These are phyloP conservation scores for Drosophila asahinai DNA, from an alignment of 1,140 invertebrate genomes.

Conservation along the genomic window DNA sequence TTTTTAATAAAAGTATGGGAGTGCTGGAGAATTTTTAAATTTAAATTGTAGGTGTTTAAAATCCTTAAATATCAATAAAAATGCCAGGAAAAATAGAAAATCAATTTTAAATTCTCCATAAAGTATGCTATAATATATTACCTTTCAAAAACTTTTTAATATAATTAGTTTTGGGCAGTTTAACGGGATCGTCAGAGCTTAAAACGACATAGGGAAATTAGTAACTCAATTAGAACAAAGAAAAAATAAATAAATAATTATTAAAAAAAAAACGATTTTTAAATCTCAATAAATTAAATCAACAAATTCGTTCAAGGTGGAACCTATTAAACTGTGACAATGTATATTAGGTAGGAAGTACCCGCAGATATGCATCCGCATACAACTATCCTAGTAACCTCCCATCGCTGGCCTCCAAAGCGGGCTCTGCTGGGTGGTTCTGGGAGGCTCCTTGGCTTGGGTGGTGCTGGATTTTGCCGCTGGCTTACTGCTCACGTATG, in stretches of 20 bases:
- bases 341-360: neutral
- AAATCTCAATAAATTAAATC: neutral
- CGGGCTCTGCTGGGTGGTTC: neutral
- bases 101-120: neutral
- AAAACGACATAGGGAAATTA: neutral
- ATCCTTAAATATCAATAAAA: neutral
- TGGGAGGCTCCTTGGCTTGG: neutral
- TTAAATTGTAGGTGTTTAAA: neutral
- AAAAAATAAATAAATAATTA: neutral
- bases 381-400: neutral
- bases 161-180: neutral
- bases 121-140: neutral
- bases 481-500: conserved; percentile 67
- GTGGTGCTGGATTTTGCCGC: conserved; percentile 30
- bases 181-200: neutral
- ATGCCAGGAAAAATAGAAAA: neutral
- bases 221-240: no score
- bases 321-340: neutral
- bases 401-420: conserved; percentile 1
- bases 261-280: neutral
- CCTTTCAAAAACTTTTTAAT: neutral
- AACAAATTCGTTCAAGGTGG: neutral
- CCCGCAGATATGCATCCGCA: neutral
- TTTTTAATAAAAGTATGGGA: neutral
- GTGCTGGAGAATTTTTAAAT: no score